phyloP scores from a whole-genome alignment of 2,888 invertebrate genomes.

The Dolichomitus sp. region DNA sequence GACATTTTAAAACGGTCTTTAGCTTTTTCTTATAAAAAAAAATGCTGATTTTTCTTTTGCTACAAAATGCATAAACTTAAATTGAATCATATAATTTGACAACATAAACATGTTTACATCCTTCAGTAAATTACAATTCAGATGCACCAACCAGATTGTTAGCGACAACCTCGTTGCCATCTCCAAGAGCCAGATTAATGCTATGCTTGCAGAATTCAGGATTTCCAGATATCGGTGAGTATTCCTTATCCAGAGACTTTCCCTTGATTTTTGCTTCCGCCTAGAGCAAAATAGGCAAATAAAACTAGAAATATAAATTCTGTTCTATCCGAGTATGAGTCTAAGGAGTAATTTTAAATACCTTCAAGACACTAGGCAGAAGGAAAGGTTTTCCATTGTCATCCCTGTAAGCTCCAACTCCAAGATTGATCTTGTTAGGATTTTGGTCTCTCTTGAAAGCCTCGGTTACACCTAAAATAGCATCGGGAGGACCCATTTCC shows the following conservation, averaged over 20 bases:
- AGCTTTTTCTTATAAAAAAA: no score
- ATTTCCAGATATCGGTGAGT: constrained; percentile 96
- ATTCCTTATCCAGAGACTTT: constrained; percentile 96
- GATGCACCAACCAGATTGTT: constrained; percentile 90
- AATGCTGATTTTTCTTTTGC: no score
- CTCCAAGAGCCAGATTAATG: constrained; percentile 96
- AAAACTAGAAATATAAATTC: constrained; percentile 50
- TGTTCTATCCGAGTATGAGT: neutral
- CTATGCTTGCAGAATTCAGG: constrained; percentile 94
- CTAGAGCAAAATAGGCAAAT: constrained; percentile 85
- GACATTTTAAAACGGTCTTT: no score
- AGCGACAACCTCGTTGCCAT: constrained; percentile 90
- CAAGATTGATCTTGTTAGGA: constrained; percentile 98
- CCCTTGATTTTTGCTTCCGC: constrained; percentile 93
- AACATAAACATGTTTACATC: no score
- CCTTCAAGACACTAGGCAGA: constrained; percentile 94
- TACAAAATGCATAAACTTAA: no score
- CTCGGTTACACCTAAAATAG: constrained; percentile 98
- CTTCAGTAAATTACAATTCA: neutral
- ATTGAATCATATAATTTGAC: no score
- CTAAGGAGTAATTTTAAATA: constrained; percentile 75
- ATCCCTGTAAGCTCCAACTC: constrained; percentile 98
- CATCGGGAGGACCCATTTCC: constrained; percentile 99
- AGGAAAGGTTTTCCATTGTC: constrained; percentile 99
- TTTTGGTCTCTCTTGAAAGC: constrained; percentile 97